phyloP scores from a whole-genome alignment of 1,140 invertebrate genomes.

The Tetramorium parvispinum region DNA sequence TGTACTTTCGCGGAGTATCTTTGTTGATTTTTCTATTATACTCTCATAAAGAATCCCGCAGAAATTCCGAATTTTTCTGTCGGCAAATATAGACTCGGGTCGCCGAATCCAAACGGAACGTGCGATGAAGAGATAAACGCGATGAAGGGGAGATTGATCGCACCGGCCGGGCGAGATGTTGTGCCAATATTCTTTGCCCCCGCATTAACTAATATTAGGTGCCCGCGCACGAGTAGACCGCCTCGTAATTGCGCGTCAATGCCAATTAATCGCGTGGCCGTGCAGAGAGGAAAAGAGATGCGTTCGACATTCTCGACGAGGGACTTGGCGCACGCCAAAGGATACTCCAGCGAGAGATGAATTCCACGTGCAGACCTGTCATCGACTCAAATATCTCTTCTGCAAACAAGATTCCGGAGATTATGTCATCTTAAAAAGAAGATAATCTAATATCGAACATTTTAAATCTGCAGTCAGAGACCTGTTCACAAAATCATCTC shows the following conservation, averaged over 20 bases:
- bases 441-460: neutral
- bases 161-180: constrained; percentile 6
- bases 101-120: constrained; percentile 10
- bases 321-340: constrained; percentile 32
- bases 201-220: constrained; percentile 74
- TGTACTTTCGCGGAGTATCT: neutral
- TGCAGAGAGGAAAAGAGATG: neutral
- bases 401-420: constrained; percentile 26
- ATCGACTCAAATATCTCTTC: constrained; percentile 48
- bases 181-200: constrained; percentile 75
- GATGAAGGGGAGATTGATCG: constrained; percentile 50
- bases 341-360: constrained; percentile 45
- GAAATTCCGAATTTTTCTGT: neutral
- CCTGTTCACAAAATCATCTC: neutral
- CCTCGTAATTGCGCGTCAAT: constrained; percentile 51
- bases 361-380: constrained; percentile 20
- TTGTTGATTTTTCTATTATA: neutral
- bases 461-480: neutral
- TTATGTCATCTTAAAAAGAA: constrained; percentile 26
- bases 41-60: neutral
- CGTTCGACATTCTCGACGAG: constrained; percentile 14
- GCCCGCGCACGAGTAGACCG: neutral
- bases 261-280: constrained; percentile 51
- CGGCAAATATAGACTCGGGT: constrained; percentile 38
- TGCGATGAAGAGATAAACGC: constrained; percentile 50